phyloP scores from a whole-genome alignment of 2,797 vertebrate genomes.

The Schizopygopsis malacanthus region DNA sequence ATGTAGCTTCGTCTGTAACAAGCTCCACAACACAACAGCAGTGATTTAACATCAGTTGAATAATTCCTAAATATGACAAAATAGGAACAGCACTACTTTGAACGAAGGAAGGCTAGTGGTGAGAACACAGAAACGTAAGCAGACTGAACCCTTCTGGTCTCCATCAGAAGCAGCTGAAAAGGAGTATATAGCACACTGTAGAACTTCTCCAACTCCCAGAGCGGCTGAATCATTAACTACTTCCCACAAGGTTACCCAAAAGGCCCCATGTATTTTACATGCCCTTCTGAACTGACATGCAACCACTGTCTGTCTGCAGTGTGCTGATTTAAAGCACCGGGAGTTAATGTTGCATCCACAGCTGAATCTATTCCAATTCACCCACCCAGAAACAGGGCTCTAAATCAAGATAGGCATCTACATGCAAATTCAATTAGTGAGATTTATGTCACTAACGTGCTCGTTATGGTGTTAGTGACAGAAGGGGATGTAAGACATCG shows the following conservation, averaged over 20 bases:
- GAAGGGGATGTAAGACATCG: constrained; percentile 31
- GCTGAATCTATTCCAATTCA: constrained; percentile 53
- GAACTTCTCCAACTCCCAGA: constrained; percentile 62
- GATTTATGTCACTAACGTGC: constrained; percentile 69
- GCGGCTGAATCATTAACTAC: constrained; percentile 63
- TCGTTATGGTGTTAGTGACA: constrained; percentile 53
- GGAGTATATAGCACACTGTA: constrained; percentile 38
- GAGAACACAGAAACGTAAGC: background rate
- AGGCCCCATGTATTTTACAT: constrained; percentile 54
- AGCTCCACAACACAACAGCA: background rate
- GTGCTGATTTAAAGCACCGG: constrained; percentile 69
- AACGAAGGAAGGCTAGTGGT: background rate
- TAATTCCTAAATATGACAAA: background rate
- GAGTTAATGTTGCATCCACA: constrained; percentile 71
- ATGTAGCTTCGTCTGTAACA: background rate
- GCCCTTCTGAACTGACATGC: constrained; percentile 27
- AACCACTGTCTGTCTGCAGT: constrained; percentile 49
- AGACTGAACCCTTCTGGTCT: constrained; percentile 14
- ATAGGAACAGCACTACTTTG: background rate
- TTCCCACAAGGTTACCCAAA: constrained; percentile 60
- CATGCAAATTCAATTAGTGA: constrained; percentile 69
- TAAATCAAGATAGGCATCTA: constrained; percentile 70
- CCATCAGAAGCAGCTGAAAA: constrained; percentile 30
- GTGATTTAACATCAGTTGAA: background rate
- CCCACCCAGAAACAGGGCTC: constrained; percentile 64